Conservation (phyloP, 2,113 vertebrate genomes). For the Thalassarche chlororhynchos region DNA sequence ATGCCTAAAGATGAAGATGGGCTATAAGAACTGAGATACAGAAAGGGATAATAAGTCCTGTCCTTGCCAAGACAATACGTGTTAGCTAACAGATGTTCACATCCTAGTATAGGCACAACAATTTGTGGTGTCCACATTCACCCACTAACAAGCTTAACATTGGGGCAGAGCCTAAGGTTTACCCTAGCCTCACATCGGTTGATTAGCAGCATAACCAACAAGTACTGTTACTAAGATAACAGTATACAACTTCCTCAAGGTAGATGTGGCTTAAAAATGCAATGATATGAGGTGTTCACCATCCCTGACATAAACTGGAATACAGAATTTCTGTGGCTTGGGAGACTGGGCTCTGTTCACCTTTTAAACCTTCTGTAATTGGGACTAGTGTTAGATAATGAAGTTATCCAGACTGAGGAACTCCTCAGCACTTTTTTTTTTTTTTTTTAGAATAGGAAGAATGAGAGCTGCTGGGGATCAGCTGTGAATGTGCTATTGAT, state of each 20-base stretch:
- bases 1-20: not conserved
- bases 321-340: not conserved
- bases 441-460: not conserved
- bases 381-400: not conserved
- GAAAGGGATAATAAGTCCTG: not conserved
- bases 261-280: not conserved
- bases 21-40: not conserved
- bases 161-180: not conserved
- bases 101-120: not conserved
- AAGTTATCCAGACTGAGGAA: not conserved
- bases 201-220: not conserved
- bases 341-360: not conserved
- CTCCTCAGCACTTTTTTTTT: not conserved
- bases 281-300: not conserved
- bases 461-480: not conserved
- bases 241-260: not conserved
- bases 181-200: not conserved
- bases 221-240: not conserved
- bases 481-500: conserved; percentile 46
- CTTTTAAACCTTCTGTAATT: not conserved
- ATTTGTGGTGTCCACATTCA: not conserved
- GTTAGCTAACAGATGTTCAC: not conserved
- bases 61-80: not conserved
- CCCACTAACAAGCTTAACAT: not conserved
- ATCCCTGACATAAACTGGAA: not conserved